Percentiles rank a stretch among this genome's conserved stretches.
Evolutionary conservation across 2,113 vertebrate species (phyloP).

Genomic region (Tychaedon coryphoeus): DNA sequence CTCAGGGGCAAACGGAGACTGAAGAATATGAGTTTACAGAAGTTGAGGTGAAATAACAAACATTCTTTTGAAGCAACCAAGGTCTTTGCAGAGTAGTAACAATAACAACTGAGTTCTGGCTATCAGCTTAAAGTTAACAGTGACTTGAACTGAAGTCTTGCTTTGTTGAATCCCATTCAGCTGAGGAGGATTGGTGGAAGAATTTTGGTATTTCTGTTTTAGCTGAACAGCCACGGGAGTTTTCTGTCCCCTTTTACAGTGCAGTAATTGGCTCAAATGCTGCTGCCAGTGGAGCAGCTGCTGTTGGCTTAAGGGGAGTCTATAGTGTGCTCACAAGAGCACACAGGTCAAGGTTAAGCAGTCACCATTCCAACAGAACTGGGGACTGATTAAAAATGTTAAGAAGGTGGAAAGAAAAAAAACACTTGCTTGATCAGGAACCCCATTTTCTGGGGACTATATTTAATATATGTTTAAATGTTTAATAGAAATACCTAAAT

Average conservation of each 20-base stretch:
- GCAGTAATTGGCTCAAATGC: background rate
- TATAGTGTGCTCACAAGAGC: background rate
- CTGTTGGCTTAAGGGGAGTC: background rate
- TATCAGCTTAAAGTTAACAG: background rate
- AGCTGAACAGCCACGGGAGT: background rate
- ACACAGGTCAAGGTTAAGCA: background rate
- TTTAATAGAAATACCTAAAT: background rate
- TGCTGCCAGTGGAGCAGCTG: background rate
- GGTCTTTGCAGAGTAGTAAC: background rate
- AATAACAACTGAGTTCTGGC: background rate
- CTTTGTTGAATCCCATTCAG: background rate
- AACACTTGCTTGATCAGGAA: background rate
- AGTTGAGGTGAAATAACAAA: background rate
- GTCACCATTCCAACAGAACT: background rate
- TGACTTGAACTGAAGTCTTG: background rate
- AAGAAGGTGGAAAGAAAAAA: background rate
- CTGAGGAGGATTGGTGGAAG: background rate
- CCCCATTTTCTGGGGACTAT: background rate
- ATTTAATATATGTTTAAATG: too few relatives aligned
- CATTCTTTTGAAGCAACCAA: background rate
- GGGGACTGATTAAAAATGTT: background rate
- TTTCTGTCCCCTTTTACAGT: background rate
- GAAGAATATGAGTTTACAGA: background rate
- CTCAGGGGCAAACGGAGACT: background rate
- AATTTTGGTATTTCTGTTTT: background rate